phyloP scores from a whole-genome alignment of 2,888 invertebrate genomes.

The Teleiodes luculella region DNA sequence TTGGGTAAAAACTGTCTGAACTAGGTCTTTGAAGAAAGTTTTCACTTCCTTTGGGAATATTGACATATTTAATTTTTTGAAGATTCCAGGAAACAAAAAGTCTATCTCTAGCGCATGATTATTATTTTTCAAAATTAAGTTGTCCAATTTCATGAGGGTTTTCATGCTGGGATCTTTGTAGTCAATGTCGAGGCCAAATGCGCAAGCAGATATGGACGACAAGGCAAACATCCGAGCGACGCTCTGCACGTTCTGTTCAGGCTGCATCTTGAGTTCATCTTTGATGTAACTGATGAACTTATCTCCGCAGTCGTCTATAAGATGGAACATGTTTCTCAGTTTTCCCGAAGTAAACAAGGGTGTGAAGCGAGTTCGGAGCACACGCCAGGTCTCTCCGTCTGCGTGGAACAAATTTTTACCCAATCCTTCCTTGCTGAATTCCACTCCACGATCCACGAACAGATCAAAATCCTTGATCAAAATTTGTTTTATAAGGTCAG shows the following conservation, averaged over 20 bases:
- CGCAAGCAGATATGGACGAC: conserved; percentile 40
- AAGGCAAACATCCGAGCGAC: conserved; percentile 41
- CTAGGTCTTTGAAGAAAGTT: conserved; percentile 37
- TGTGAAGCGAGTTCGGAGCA: conserved; percentile 42
- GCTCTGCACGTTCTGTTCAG: conserved; percentile 28
- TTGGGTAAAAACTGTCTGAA: conserved; percentile 31
- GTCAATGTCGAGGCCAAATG: conserved; percentile 43
- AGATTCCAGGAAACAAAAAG: conserved; percentile 44
- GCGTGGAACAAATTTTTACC: conserved; percentile 48
- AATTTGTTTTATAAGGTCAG: conserved; percentile 48
- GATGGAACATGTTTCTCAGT: conserved; percentile 50
- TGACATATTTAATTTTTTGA: conserved; percentile 35
- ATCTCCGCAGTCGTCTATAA: conserved; percentile 41
- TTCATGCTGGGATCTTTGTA: conserved; percentile 16
- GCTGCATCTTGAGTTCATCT: neutral
- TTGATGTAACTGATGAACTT: conserved; percentile 33
- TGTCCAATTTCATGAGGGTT: conserved; percentile 20
- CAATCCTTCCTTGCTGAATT: conserved; percentile 42
- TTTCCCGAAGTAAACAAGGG: conserved; percentile 54
- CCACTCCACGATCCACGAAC: conserved; percentile 45
- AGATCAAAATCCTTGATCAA: conserved; percentile 51
- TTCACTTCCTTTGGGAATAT: conserved; percentile 31
- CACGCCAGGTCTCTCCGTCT: conserved; percentile 45
- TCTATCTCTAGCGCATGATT: conserved; percentile 30
- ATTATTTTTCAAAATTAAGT: conserved; percentile 25